These are phyloP conservation scores for Troides oblongomaculatus DNA, from an alignment of 2,888 invertebrate species.

Conservation along the genomic window DNA sequence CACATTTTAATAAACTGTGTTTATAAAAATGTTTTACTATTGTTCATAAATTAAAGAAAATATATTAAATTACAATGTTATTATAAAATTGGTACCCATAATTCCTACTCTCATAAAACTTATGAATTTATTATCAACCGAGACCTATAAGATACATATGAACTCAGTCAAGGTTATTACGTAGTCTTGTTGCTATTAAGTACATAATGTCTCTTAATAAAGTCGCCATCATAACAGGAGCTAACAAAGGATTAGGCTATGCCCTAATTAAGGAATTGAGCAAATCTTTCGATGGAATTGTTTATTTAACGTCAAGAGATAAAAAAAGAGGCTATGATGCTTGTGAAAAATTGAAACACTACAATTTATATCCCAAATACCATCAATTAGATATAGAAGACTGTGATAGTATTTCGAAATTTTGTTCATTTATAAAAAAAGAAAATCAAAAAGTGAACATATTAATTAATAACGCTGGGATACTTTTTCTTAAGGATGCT, in stretches of 20 bases:
- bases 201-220: conserved; percentile 45
- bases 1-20: too few species aligned
- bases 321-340: conserved; percentile 77
- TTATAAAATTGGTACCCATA: too few species aligned
- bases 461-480: conserved; percentile 87
- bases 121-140: background rate
- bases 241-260: conserved; percentile 86
- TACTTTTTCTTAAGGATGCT: conserved; percentile 61
- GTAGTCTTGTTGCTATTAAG: background rate
- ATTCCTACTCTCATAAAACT: too few species aligned
- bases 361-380: conserved; percentile 74
- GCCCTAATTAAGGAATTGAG: conserved; percentile 84
- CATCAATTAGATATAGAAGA: conserved; percentile 86
- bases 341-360: conserved; percentile 74
- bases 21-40: too few species aligned
- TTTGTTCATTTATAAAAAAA: conserved; percentile 75
- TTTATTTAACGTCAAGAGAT: conserved; percentile 86
- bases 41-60: too few species aligned
- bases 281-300: conserved; percentile 81
- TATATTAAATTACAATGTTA: too few species aligned
- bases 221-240: conserved; percentile 82
- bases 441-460: conserved; percentile 83
- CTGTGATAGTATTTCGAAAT: conserved; percentile 75
- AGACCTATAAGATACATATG: background rate
- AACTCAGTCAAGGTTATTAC: background rate